Percentiles rank a stretch among this genome's conserved stretches.
These are phyloP conservation scores for Zosterops borbonicus DNA, from an alignment of 2,113 vertebrate genomes.

Conservation along the genomic window DNA sequence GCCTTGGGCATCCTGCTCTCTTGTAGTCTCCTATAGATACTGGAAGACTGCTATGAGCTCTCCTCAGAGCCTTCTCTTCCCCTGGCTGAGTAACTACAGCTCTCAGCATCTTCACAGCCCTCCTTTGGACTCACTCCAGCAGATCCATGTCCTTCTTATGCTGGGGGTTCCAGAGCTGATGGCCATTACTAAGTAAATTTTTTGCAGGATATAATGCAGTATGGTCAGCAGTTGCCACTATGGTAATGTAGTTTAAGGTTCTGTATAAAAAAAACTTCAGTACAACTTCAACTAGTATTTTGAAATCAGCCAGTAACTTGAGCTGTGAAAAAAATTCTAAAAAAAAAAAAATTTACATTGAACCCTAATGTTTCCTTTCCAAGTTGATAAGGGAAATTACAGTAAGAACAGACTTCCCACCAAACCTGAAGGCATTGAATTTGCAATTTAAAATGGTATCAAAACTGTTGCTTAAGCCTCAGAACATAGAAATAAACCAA, in stretches of 20 bases:
- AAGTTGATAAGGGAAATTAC: not conserved
- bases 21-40: not conserved
- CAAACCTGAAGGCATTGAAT: not conserved
- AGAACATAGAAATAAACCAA: not conserved
- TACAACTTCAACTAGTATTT: not conserved
- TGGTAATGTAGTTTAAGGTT: not conserved
- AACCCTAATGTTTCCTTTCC: not conserved
- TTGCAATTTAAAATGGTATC: not conserved
- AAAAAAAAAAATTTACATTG: not conserved
- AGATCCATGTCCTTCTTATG: not conserved
- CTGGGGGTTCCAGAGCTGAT: not conserved
- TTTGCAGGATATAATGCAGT: not conserved
- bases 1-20: not conserved
- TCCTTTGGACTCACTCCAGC: not conserved
- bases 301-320: not conserved
- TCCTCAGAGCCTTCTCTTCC: not conserved
- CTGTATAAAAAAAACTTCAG: not conserved
- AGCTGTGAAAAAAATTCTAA: not conserved
- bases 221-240: not conserved
- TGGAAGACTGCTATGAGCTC: not conserved
- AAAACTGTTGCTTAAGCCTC: not conserved
- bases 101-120: not conserved
- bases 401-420: not conserved
- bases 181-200: not conserved
- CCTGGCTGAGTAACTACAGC: not conserved